A percentile compares a stretch with the other conserved stretches of the same genome.
phyloP scores from a whole-genome alignment of 1,140 invertebrate genomes.

The Drosophila sulfurigaster region DNA sequence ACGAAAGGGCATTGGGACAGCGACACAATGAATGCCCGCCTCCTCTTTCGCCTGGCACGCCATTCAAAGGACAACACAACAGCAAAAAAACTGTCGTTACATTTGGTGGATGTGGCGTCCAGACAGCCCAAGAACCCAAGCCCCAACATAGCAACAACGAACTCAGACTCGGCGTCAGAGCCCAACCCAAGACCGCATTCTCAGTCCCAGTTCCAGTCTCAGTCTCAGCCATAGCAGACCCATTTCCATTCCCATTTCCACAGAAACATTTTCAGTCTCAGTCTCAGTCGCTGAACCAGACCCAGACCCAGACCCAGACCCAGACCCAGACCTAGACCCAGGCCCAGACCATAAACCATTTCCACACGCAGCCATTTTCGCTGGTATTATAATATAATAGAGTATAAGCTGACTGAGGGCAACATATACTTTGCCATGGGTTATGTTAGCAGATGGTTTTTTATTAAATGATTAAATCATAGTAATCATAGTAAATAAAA shows the following conservation, averaged over 20 bases:
- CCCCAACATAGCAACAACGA: not conserved
- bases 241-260: not conserved
- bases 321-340: slow-evolving; percentile 9
- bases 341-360: slow-evolving; percentile 29
- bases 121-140: slow-evolving; percentile 14
- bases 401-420: not conserved
- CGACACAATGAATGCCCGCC: slow-evolving; percentile 11
- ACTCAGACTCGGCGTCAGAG: not conserved
- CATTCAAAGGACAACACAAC: not conserved
- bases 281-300: not conserved
- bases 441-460: not conserved
- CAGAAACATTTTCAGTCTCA: not conserved
- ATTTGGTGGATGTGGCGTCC: slow-evolving; percentile 17
- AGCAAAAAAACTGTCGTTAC: slow-evolving; percentile 21
- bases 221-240: not conserved
- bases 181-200: not conserved
- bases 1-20: not conserved
- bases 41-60: slow-evolving; percentile 1
- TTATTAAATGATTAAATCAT: no score
- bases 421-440: not conserved
- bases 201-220: not conserved
- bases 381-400: slow-evolving; percentile 29
- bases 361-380: slow-evolving; percentile 38
- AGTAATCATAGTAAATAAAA: no score
- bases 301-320: slow-evolving; percentile 9